A percentile compares a stretch with the other conserved stretches of the same genome.
Evolutionary conservation across 1,140 invertebrate species (phyloP).

Genomic region (Telenomus remus): DNA sequence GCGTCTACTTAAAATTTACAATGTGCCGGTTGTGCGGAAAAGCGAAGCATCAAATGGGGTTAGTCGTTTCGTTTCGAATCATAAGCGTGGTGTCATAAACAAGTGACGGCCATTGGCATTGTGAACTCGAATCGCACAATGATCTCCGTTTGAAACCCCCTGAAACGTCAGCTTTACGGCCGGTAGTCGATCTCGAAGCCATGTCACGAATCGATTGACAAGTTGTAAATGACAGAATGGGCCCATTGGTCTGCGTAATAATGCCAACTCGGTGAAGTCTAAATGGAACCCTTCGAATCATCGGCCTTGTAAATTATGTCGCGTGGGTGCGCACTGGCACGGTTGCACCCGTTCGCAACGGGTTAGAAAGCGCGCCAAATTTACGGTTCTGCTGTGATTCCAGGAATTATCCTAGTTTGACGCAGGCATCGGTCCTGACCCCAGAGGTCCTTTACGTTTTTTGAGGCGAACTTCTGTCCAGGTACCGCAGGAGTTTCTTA

Average conservation of each 20-base stretch:
- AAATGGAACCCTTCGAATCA: constrained; percentile 34
- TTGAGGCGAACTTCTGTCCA: too few species aligned
- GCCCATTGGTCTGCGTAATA: constrained; percentile 28
- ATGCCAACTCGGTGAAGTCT: constrained; percentile 43
- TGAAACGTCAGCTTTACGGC: constrained; percentile 42
- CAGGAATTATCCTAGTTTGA: too few species aligned
- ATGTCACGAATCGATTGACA: constrained; percentile 40
- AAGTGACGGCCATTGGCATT: constrained; percentile 20
- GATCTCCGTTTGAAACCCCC: constrained; percentile 9
- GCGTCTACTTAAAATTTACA: constrained; percentile 25
- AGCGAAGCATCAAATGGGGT: neutral
- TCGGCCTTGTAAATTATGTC: constrained; percentile 57
- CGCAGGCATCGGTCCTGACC: too few species aligned
- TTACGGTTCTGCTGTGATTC: constrained; percentile 17
- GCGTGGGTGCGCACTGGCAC: constrained; percentile 46
- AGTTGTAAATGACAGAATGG: constrained; percentile 41
- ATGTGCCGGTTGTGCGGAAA: constrained; percentile 17
- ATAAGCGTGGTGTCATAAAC: constrained; percentile 37
- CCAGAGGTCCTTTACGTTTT: too few species aligned
- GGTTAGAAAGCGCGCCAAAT: constrained; percentile 33
- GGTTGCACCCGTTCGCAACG: constrained; percentile 51
- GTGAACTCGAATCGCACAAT: constrained; percentile 31
- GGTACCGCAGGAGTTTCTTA: too few species aligned
- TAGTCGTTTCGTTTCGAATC: neutral
- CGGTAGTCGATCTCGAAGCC: constrained; percentile 58